Conservation (phyloP, 2,888 invertebrate genomes). For the Ophioninae sp. region DNA sequence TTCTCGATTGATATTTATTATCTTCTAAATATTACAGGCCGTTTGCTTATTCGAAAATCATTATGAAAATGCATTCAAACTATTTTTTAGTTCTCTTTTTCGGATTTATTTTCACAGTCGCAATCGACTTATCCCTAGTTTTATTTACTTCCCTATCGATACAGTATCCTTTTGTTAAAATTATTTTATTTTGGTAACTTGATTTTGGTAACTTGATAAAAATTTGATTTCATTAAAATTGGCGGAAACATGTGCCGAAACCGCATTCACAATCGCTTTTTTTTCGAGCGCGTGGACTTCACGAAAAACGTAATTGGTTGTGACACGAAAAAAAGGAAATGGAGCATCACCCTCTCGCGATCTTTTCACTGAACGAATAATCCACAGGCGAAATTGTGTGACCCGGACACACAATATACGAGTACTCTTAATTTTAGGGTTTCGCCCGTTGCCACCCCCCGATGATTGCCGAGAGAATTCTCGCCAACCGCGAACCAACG, state of each 20-base stretch:
- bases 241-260: neutral
- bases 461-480: conserved; percentile 14
- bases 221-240: neutral
- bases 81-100: neutral
- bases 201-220: neutral
- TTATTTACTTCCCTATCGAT: neutral
- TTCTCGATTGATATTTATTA: neutral
- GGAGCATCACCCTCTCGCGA: neutral
- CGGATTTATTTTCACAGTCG: neutral
- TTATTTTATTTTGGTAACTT: neutral
- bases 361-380: conserved; percentile 1
- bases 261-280: neutral
- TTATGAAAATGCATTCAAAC: neutral
- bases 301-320: neutral
- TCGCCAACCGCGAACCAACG: conserved; percentile 12
- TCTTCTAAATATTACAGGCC: neutral
- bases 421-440: neutral
- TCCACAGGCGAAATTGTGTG: conserved; percentile 10
- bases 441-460: neutral
- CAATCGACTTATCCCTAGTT: neutral
- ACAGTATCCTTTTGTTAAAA: neutral
- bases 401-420: neutral
- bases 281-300: neutral
- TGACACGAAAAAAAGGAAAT: neutral
- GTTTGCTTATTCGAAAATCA: neutral